Evolutionary conservation across 2,888 invertebrate species (phyloP).

Genomic region (Apamea monoglypha): DNA sequence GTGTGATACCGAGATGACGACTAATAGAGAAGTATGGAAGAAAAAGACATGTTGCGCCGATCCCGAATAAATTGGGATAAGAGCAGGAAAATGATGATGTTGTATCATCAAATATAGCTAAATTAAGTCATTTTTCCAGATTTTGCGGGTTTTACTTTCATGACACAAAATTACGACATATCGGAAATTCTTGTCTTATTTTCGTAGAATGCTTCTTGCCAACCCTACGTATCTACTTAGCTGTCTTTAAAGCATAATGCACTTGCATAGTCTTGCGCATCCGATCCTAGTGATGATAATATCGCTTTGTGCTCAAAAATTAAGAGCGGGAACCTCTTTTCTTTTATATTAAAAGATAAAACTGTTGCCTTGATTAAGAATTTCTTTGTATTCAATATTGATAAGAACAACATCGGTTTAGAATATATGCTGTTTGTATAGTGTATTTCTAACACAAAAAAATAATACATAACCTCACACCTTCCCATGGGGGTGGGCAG

Average conservation of each 20-base stretch:
- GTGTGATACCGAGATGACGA: no score
- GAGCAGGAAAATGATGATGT: no score
- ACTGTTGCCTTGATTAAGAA: neutral
- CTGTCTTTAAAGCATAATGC: constrained; percentile 47
- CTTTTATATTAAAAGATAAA: constrained; percentile 2
- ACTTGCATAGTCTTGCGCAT: constrained; percentile 57
- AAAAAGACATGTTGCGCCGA: no score
- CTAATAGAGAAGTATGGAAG: no score
- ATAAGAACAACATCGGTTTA: neutral
- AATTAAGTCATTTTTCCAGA: no score
- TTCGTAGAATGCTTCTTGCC: neutral
- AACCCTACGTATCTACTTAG: constrained; percentile 43
- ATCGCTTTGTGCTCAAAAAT: constrained; percentile 50
- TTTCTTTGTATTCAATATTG: neutral
- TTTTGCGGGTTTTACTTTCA: neutral
- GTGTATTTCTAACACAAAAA: neutral
- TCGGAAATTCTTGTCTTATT: neutral
- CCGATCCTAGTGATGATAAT: constrained; percentile 48
- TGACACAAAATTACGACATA: neutral
- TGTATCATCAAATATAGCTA: no score
- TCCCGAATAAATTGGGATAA: neutral
- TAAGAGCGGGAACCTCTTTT: constrained; percentile 21
- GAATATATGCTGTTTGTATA: neutral
- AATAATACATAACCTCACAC: neutral
- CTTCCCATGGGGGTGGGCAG: neutral